Evolutionary conservation across 1,140 invertebrate species (phyloP).

Genomic region (Holotrichia oblita): DNA sequence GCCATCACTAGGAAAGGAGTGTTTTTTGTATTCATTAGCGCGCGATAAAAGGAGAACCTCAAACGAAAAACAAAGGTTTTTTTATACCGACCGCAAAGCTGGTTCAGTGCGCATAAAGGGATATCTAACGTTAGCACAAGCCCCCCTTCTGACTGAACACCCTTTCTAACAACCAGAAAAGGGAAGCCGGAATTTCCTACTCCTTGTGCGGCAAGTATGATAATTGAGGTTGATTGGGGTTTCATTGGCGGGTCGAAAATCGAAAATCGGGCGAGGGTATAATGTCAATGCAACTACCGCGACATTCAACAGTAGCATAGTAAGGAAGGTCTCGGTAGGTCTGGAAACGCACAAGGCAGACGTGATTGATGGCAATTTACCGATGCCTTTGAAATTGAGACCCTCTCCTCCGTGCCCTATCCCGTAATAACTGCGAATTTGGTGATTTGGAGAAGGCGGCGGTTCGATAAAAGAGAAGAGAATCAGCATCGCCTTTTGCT

Average conservation of each 20-base stretch:
- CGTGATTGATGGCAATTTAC: slow-evolving; percentile 42
- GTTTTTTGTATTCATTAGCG: slow-evolving; percentile 3
- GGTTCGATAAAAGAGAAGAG: not conserved
- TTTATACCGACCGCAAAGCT: slow-evolving; percentile 13
- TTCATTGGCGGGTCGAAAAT: slow-evolving; percentile 48
- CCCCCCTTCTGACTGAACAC: too few relatives aligned
- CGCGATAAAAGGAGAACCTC: not conserved
- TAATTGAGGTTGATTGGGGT: slow-evolving; percentile 53
- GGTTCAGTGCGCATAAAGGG: slow-evolving; percentile 1
- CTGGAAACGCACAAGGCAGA: slow-evolving; percentile 13
- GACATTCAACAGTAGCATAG: slow-evolving; percentile 14
- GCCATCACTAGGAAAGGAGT: not conserved
- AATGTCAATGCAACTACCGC: slow-evolving; percentile 50
- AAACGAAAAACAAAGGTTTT: too few relatives aligned
- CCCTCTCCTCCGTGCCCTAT: not conserved
- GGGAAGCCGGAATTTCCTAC: not conserved
- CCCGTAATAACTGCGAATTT: slow-evolving; percentile 12
- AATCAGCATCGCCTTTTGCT: not conserved
- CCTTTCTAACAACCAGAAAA: not conserved
- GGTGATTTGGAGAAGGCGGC: slow-evolving; percentile 12
- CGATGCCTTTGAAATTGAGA: slow-evolving; percentile 38
- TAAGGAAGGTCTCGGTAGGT: not conserved
- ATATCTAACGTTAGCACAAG: not conserved
- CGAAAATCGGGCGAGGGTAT: slow-evolving; percentile 41
- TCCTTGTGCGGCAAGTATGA: slow-evolving; percentile 47